Evolutionary conservation across 2,797 vertebrate species (phyloP).

Genomic region (Acrossocheilus wenchowensis): DNA sequence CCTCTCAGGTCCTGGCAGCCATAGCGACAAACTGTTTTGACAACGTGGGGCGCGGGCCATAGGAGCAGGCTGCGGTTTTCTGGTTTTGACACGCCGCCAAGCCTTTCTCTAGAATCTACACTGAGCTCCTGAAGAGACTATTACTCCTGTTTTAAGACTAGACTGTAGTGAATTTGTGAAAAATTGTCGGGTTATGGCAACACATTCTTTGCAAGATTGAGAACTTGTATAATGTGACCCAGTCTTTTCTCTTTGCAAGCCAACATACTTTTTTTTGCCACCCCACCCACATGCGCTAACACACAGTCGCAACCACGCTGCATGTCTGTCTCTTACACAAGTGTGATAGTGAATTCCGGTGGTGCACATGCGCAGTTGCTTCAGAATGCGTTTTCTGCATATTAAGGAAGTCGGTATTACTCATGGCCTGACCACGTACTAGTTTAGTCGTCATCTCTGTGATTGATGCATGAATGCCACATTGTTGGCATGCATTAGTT

Average conservation of each 20-base stretch:
- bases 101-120: neutral
- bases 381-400: neutral
- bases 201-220: neutral
- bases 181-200: neutral
- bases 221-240: neutral
- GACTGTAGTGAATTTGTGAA: neutral
- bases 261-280: neutral
- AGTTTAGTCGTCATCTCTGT: neutral
- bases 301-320: neutral
- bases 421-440: neutral
- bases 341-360: neutral
- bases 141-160: neutral
- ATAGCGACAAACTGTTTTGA: conserved; percentile 64
- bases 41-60: conserved; percentile 62
- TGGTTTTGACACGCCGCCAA: conserved; percentile 52
- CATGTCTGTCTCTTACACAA: conserved; percentile 20
- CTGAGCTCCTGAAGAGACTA: conserved; percentile 24
- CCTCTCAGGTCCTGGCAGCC: conserved; percentile 47
- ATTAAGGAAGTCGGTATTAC: conserved; percentile 1
- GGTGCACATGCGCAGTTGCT: neutral
- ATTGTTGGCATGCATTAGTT: neutral
- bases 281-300: neutral
- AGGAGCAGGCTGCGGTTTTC: conserved; percentile 62
- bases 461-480: neutral
- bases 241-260: neutral